Percentiles rank a stretch among this genome's conserved stretches.
Conservation (phyloP, 2,113 vertebrate species). For the Acinonyx jubatus region DNA sequence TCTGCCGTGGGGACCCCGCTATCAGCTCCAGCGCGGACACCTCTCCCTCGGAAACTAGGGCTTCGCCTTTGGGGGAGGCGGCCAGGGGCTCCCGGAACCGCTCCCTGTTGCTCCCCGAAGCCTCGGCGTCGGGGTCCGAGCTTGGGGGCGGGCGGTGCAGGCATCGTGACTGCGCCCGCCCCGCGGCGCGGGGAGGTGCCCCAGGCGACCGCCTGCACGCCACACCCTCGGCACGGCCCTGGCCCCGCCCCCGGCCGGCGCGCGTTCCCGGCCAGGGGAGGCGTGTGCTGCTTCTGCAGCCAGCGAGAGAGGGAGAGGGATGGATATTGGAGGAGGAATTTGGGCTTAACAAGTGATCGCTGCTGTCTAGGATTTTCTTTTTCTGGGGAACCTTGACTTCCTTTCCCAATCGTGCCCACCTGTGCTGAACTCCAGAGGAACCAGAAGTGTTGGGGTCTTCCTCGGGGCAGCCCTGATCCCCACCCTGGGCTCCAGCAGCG, state of each 20-base stretch:
- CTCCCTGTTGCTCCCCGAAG: not conserved
- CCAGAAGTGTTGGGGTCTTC: slow-evolving; percentile 50
- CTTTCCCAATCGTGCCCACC: slow-evolving; percentile 9
- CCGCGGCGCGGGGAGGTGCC: not conserved
- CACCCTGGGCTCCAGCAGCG: not conserved
- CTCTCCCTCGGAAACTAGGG: not conserved
- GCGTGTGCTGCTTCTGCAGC: slow-evolving; percentile 76
- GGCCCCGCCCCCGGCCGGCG: slow-evolving; percentile 68
- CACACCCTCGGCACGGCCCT: slow-evolving; percentile 71
- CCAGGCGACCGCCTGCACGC: not conserved
- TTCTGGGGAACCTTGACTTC: slow-evolving; percentile 33
- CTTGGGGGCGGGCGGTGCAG: not conserved
- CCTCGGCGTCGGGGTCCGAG: not conserved
- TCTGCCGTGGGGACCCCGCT: not conserved
- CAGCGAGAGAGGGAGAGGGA: slow-evolving; percentile 33
- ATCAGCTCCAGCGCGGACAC: not conserved
- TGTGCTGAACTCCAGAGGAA: slow-evolving; percentile 56
- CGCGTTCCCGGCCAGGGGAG: slow-evolving; percentile 71
- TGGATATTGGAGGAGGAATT: slow-evolving; percentile 72
- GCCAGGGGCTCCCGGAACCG: not conserved
- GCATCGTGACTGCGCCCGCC: slow-evolving; percentile 63
- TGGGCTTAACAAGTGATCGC: slow-evolving; percentile 72
- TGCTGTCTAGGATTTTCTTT: slow-evolving; percentile 67
- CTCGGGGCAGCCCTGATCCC: not conserved
- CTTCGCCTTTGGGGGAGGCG: not conserved